Evolutionary conservation across 2,888 invertebrate species (phyloP).

Genomic region (Cerastis leucographa): DNA sequence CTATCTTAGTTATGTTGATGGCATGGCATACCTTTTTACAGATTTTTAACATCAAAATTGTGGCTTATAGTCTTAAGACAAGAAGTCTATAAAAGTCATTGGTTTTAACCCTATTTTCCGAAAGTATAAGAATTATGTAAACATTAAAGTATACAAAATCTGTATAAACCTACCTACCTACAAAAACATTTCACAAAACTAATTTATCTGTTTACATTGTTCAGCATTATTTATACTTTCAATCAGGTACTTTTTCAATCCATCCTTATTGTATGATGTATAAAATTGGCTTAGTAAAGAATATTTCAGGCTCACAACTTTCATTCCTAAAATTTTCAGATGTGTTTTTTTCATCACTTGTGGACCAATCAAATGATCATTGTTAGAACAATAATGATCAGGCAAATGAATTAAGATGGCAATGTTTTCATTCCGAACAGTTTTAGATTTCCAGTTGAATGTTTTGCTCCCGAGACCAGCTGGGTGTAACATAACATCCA

Average conservation of each 20-base stretch:
- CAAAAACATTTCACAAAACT: slow-evolving; percentile 36
- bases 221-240: slow-evolving; percentile 83
- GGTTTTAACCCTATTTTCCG: slow-evolving; percentile 13
- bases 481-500: slow-evolving; percentile 91
- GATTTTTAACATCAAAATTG: slow-evolving; percentile 16
- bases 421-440: slow-evolving; percentile 84
- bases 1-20: background rate
- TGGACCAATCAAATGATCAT: slow-evolving; percentile 90
- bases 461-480: slow-evolving; percentile 79
- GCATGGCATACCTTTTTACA: background rate
- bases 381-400: slow-evolving; percentile 92
- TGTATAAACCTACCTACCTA: slow-evolving; percentile 19
- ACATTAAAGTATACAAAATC: slow-evolving; percentile 25
- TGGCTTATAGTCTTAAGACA: slow-evolving; percentile 9
- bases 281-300: slow-evolving; percentile 86
- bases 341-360: slow-evolving; percentile 92
- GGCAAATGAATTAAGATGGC: slow-evolving; percentile 92
- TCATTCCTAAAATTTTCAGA: slow-evolving; percentile 91
- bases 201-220: slow-evolving; percentile 65
- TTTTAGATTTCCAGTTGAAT: slow-evolving; percentile 86
- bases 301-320: slow-evolving; percentile 91
- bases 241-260: slow-evolving; percentile 88
- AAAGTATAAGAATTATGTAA: slow-evolving; percentile 25
- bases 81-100: slow-evolving; percentile 51
- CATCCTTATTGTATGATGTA: slow-evolving; percentile 84